phyloP scores from a whole-genome alignment of 2,888 invertebrate genomes.

The Phasia obesa region DNA sequence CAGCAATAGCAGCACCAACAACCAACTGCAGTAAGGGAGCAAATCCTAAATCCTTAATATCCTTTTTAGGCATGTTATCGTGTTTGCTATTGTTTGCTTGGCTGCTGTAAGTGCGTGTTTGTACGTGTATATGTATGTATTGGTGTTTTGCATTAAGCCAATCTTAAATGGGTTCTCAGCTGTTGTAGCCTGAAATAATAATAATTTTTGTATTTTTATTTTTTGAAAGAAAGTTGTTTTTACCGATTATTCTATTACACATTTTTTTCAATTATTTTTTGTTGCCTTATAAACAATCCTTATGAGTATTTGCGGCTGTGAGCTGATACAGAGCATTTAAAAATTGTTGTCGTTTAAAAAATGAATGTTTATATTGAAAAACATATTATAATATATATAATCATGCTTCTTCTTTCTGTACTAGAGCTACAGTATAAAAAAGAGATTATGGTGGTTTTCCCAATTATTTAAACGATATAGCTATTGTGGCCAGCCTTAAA shows the following conservation, averaged over 20 bases:
- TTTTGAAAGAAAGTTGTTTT: slow-evolving; percentile 43
- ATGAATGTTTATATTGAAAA: slow-evolving; percentile 63
- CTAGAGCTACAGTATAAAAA: background rate
- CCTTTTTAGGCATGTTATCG: slow-evolving; percentile 58
- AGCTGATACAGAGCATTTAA: slow-evolving; percentile 23
- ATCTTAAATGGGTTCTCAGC: slow-evolving; percentile 71
- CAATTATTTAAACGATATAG: too few species aligned
- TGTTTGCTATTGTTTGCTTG: slow-evolving; percentile 52
- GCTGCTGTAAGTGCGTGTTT: slow-evolving; percentile 4
- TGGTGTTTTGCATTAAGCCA: slow-evolving; percentile 51
- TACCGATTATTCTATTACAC: slow-evolving; percentile 33
- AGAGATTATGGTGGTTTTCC: background rate
- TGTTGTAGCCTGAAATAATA: slow-evolving; percentile 70
- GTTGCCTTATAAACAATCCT: background rate
- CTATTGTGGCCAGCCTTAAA: too few species aligned
- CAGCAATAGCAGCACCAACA: slow-evolving; percentile 38
- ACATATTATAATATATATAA: slow-evolving; percentile 50
- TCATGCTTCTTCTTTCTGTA: background rate
- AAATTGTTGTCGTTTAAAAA: slow-evolving; percentile 53
- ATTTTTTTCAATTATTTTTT: background rate
- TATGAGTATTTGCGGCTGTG: background rate
- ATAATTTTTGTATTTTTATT: slow-evolving; percentile 56
- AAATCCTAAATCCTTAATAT: slow-evolving; percentile 68
- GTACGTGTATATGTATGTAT: background rate
- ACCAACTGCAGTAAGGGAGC: slow-evolving; percentile 33